Conservation (phyloP, 1,140 invertebrate species). For the Penaeus vannamei region DNA sequence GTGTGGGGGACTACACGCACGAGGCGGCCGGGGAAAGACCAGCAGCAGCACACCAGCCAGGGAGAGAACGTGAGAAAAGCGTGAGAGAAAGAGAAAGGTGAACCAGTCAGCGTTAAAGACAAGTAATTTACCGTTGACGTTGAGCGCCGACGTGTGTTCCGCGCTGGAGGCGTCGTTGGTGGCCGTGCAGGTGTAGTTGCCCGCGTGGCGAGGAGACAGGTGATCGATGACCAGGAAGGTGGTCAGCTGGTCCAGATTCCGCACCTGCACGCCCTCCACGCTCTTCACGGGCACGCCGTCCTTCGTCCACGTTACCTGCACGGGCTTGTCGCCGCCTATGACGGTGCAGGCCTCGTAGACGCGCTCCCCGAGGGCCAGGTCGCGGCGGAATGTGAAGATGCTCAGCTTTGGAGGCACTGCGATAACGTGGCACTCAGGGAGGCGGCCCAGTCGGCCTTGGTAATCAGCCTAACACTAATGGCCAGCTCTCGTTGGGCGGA, state of each 20-base stretch:
- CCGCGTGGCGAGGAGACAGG: constrained; percentile 77
- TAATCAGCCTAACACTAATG: neutral
- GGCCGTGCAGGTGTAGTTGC: constrained; percentile 87
- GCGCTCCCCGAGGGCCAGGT: constrained; percentile 62
- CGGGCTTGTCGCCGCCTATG: constrained; percentile 82
- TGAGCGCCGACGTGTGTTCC: constrained; percentile 82
- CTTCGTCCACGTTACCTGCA: constrained; percentile 84
- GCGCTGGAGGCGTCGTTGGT: constrained; percentile 82
- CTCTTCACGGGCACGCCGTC: constrained; percentile 77
- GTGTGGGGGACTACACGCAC: constrained; percentile 67
- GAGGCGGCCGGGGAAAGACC: neutral
- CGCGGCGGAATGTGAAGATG: constrained; percentile 54
- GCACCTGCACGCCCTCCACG: constrained; percentile 78
- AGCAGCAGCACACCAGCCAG: constrained; percentile 7
- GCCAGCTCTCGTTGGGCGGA: too few species aligned
- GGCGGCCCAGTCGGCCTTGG: neutral
- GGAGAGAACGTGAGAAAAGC: constrained; percentile 19
- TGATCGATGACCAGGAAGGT: constrained; percentile 54
- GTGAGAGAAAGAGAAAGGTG: constrained; percentile 23
- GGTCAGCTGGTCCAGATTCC: constrained; percentile 68
- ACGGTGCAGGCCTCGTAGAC: constrained; percentile 75
- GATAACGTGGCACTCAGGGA: constrained; percentile 16
- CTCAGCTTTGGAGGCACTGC: constrained; percentile 66
- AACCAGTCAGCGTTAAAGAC: constrained; percentile 70
- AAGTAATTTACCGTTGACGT: constrained; percentile 79